Percentiles rank a stretch among this genome's conserved stretches.
phyloP scores from a whole-genome alignment of 2,888 invertebrate genomes.

The Galeopsomyia nigrocyanea region DNA sequence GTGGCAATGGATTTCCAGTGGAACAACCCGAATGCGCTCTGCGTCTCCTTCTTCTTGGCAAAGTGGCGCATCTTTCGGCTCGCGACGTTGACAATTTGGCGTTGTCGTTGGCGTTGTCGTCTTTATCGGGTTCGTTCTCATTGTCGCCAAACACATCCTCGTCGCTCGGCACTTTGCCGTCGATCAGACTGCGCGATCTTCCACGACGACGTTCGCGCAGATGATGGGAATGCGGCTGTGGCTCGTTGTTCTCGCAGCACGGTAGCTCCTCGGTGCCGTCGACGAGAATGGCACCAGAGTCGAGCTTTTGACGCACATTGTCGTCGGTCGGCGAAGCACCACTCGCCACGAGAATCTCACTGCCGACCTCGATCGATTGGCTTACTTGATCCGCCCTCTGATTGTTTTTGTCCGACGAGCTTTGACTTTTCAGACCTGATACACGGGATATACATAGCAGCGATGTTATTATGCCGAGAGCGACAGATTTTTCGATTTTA shows the following conservation, averaged over 20 bases:
- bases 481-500: background rate
- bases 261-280: conserved; percentile 82
- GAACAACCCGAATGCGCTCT: conserved; percentile 63
- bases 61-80: conserved; percentile 58
- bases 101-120: conserved; percentile 19
- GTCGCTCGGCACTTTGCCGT: conserved; percentile 58
- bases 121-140: conserved; percentile 1
- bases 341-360: conserved; percentile 64
- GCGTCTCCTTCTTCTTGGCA: conserved; percentile 61
- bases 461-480: conserved; percentile 37
- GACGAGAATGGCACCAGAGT: conserved; percentile 69
- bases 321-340: conserved; percentile 64
- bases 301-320: conserved; percentile 70
- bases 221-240: conserved; percentile 20
- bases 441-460: conserved; percentile 34
- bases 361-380: conserved; percentile 65
- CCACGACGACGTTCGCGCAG: conserved; percentile 42
- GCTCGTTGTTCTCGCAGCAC: conserved; percentile 42
- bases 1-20: conserved; percentile 71
- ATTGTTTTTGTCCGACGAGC: conserved; percentile 53
- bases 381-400: conserved; percentile 30
- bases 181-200: conserved; percentile 51
- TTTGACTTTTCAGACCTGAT: conserved; percentile 50
- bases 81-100: background rate
- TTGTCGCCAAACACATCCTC: conserved; percentile 18